Base-by-base conservation (phyloP, 2,888 invertebrate species). In the Phorcus lineatus region DNA sequence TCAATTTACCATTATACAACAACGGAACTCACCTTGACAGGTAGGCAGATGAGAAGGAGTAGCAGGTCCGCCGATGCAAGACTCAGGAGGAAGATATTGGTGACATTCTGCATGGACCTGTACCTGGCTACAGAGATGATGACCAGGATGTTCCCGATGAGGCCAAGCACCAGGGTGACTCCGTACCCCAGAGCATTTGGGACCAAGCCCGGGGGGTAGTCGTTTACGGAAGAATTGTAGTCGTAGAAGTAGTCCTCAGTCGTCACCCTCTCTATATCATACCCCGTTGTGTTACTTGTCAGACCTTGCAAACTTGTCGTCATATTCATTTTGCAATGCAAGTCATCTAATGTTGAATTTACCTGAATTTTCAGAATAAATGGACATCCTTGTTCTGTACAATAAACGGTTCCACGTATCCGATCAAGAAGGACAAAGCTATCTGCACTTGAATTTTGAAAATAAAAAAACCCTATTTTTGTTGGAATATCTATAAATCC, bases 21-120 rank as follows among this genome's bases (percentile, higher is more conserved):
- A 62, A 40, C 1, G 4, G 9, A 19, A 81, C 94, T 93, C 92
- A 95, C 95, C 95, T 95, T 96, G 17, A 96, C 95, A 11, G 96
- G 96, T 82, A 96, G 95, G 92, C 96, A 96, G 89, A 96, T 94
- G 81, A 95, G 93, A 81, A 96, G 95, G 70, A 96, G 94, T 40
- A 96, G 94, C 1, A 96, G 94, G 92, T 96, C 96, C 11, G 96
- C 95, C 0, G 95, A 95, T 9, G 96, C 95, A 81, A 96, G 93
- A 86, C 95, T 95, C 24, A 95, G 95, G 57, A 96, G 94, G 89
- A 96, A 95, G 74, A 95, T 94, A 90, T 96, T 96, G 31, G 96
- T 96, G 66, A 94, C 95, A 88, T 94, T 95, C 89, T 94, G 94
- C 95, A 95, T 95, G 77, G 94, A 92, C 79, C 94, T 91, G 89